These are phyloP conservation scores for Glossophaga mutica DNA, from an alignment of 2,797 vertebrate species.

Conservation along the genomic window DNA sequence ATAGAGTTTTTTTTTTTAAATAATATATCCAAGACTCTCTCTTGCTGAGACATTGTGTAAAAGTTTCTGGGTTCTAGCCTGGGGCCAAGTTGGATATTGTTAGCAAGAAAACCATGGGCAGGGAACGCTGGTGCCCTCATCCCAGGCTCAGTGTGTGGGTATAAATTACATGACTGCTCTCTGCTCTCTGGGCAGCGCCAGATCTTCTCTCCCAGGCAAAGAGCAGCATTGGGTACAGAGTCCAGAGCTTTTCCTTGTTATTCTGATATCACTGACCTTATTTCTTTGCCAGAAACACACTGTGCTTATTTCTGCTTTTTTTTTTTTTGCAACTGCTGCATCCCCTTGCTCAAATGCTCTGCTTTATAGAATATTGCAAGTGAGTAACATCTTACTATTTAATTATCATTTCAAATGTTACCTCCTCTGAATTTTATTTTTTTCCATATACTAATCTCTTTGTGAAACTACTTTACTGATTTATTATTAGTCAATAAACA, in stretches of 20 bases:
- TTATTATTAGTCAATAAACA: not conserved
- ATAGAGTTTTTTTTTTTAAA: not conserved
- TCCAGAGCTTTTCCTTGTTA: not conserved
- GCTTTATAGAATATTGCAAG: not conserved
- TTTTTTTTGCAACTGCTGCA: not conserved
- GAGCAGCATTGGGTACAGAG: not conserved
- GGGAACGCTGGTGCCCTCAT: not conserved
- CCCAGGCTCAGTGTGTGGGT: not conserved
- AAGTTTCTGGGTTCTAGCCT: not conserved
- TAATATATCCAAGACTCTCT: not conserved
- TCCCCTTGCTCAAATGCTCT: not conserved
- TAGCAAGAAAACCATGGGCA: not conserved
- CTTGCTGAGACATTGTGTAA: not conserved
- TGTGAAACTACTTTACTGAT: not conserved
- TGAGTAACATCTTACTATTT: not conserved
- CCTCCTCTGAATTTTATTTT: not conserved
- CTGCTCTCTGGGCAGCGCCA: not conserved
- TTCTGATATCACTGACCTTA: not conserved
- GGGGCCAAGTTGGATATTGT: not conserved
- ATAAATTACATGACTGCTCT: not conserved
- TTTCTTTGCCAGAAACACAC: not conserved
- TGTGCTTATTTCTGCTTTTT: not conserved
- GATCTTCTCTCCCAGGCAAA: not conserved
- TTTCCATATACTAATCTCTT: not conserved
- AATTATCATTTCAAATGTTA: not conserved